Conservation (phyloP, 2,888 invertebrate genomes). For the Diaperis boleti region DNA sequence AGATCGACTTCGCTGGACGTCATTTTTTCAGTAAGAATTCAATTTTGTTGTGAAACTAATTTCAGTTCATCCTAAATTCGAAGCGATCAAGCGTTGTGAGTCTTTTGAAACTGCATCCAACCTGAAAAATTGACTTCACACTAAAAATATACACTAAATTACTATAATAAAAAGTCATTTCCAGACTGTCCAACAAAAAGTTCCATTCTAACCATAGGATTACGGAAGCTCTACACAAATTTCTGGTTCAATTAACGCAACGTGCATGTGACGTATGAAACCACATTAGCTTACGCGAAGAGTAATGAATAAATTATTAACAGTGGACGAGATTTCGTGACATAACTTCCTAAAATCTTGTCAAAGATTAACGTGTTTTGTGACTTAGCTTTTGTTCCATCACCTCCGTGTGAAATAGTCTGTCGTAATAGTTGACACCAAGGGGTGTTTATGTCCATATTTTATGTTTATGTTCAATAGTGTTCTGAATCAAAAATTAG, state of each 20-base stretch:
- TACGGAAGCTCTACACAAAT: background rate
- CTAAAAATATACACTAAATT: constrained; percentile 15
- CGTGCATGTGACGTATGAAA: constrained; percentile 12
- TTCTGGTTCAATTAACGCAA: constrained; percentile 11
- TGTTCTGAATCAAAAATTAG: background rate
- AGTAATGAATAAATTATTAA: constrained; percentile 9
- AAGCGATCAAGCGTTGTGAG: constrained; percentile 28
- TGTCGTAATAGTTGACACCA: constrained; percentile 9
- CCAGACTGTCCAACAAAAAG: too few relatives aligned
- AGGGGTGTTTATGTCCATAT: background rate
- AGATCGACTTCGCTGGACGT: background rate
- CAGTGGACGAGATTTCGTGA: constrained; percentile 6
- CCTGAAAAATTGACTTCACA: constrained; percentile 39
- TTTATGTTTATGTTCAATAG: too few relatives aligned
- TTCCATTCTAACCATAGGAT: constrained; percentile 11
- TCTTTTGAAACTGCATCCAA: constrained; percentile 31
- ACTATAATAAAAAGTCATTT: constrained; percentile 1
- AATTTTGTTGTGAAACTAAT: constrained; percentile 37
- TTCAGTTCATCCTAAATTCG: constrained; percentile 34
- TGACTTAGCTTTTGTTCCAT: too few relatives aligned
- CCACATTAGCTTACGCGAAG: constrained; percentile 1
- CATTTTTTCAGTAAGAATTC: constrained; percentile 35
- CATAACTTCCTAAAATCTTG: constrained; percentile 1
- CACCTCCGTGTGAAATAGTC: too few relatives aligned
- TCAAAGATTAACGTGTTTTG: constrained; percentile 16